Evolutionary conservation across 1,140 invertebrate species (phyloP).

Genomic region (Atta cephalotes): DNA sequence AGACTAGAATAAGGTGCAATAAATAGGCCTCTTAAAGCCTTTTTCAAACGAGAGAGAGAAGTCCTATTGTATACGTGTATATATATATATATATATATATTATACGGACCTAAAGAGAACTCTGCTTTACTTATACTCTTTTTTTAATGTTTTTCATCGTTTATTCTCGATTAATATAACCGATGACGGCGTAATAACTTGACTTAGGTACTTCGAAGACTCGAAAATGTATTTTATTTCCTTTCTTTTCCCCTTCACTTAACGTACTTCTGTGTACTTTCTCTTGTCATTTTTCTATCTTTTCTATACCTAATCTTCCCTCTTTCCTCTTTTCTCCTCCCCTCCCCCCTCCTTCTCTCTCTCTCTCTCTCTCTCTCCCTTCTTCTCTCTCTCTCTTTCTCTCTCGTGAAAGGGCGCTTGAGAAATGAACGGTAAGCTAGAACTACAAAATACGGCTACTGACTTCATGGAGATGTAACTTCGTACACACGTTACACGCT

Average conservation of each 20-base stretch:
- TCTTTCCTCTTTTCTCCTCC: background rate
- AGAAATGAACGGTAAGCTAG: slow-evolving; percentile 48
- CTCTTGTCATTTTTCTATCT: background rate
- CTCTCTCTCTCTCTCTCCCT: background rate
- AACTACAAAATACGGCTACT: slow-evolving; percentile 65
- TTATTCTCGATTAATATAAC: slow-evolving; percentile 41
- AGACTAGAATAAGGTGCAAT: slow-evolving; percentile 77
- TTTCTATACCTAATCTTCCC: slow-evolving; percentile 3
- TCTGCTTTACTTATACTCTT: slow-evolving; percentile 49
- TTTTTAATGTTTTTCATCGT: slow-evolving; percentile 41
- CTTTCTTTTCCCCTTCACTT: slow-evolving; percentile 6
- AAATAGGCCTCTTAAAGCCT: slow-evolving; percentile 75
- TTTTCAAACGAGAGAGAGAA: slow-evolving; percentile 64
- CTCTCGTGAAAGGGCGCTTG: slow-evolving; percentile 36
- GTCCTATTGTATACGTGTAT: slow-evolving; percentile 58
- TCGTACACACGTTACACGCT: slow-evolving; percentile 66
- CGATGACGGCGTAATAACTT: slow-evolving; percentile 43
- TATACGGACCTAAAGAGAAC: slow-evolving; percentile 68
- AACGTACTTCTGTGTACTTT: slow-evolving; percentile 21
- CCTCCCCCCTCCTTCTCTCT: background rate
- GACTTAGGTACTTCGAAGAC: slow-evolving; percentile 65
- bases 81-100: background rate
- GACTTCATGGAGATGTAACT: slow-evolving; percentile 69
- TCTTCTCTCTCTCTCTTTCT: background rate
- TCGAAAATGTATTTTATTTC: slow-evolving; percentile 44